phyloP scores from a whole-genome alignment of 1,140 invertebrate species.

The Schlechtendalia chinensis region DNA sequence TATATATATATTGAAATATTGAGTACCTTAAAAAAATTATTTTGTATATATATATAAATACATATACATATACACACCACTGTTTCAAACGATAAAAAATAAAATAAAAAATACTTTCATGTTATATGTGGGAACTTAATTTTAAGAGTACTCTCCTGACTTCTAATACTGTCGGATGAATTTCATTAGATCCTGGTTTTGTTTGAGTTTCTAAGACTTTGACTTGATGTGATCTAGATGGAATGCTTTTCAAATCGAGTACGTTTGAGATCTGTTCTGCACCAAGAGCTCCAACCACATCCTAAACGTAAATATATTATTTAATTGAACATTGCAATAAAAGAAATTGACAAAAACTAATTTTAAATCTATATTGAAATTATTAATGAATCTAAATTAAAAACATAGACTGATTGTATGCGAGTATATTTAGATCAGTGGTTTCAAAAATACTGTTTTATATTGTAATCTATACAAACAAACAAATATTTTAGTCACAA shows the following conservation, averaged over 20 bases:
- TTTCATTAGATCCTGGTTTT: constrained; percentile 33
- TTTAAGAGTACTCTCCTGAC: constrained; percentile 42
- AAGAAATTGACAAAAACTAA: neutral
- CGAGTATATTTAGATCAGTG: no score
- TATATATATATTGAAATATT: constrained; percentile 2
- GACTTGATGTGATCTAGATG: constrained; percentile 49
- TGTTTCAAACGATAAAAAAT: constrained; percentile 9
- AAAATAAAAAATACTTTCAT: constrained; percentile 23
- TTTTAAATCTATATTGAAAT: no score
- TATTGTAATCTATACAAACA: no score
- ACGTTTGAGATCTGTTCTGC: constrained; percentile 50
- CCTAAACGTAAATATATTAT: constrained; percentile 27
- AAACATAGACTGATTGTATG: no score
- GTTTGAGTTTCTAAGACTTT: constrained; percentile 51
- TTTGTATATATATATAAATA: neutral
- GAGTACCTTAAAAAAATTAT: neutral
- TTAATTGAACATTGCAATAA: neutral
- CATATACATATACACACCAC: neutral
- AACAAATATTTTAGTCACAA: no score
- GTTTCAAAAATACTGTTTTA: no score
- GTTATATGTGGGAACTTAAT: constrained; percentile 43
- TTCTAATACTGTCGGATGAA: constrained; percentile 45
- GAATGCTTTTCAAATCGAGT: constrained; percentile 50
- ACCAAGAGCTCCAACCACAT: constrained; percentile 36
- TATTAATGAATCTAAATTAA: no score